Evolutionary conservation across 2,888 invertebrate species (phyloP).

Genomic region (Spisula solida): DNA sequence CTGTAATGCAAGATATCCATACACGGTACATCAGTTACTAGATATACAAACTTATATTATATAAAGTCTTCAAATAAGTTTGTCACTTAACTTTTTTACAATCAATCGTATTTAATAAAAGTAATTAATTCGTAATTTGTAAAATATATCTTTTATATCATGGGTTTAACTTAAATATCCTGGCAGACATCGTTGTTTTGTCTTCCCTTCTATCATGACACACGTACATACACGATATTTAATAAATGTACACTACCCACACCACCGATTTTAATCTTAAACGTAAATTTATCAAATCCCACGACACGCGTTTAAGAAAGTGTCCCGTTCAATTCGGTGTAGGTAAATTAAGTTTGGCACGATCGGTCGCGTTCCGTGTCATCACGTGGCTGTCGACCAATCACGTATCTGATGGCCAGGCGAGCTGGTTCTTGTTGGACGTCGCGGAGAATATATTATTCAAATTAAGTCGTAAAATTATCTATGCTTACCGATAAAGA

Average conservation of each 20-base stretch:
- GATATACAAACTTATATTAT: too few relatives aligned
- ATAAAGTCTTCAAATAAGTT: too few relatives aligned
- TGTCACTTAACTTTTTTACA: too few relatives aligned
- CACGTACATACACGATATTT: neutral
- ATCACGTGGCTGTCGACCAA: neutral
- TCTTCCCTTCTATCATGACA: neutral
- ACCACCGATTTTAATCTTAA: neutral
- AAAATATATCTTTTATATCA: too few relatives aligned
- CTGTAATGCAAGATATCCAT: too few relatives aligned
- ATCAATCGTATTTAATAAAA: neutral
- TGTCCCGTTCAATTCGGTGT: slow-evolving; percentile 31
- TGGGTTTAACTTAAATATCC: neutral
- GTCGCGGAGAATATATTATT: neutral
- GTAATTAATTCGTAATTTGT: neutral
- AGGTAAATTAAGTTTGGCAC: slow-evolving; percentile 26
- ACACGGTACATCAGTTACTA: too few relatives aligned
- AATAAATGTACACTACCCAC: neutral
- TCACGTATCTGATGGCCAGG: neutral
- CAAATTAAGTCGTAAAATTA: neutral
- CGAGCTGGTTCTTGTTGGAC: neutral
- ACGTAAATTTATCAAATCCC: slow-evolving; percentile 24
- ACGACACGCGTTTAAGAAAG: slow-evolving; percentile 37
- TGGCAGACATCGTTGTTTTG: neutral
- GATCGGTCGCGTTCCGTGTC: slow-evolving; percentile 34
- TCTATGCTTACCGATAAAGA: neutral